Percentiles rank a stretch among this genome's conserved stretches.
Evolutionary conservation across 64 coral and sea anemone species (phyloP).

Genomic region (Porites australiensis): DNA sequence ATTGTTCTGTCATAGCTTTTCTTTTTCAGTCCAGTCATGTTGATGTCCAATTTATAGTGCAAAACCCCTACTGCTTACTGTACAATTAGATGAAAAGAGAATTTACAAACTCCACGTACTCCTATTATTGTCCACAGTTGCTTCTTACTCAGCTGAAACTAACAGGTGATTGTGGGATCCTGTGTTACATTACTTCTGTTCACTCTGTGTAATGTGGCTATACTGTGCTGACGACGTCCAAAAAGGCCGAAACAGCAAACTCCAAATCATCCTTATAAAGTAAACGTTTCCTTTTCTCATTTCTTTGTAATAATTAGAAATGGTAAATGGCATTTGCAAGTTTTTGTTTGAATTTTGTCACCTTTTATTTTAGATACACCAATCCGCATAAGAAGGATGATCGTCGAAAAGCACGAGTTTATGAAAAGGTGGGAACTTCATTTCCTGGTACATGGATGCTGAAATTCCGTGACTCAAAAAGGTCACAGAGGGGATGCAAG

Average conservation of each 20-base stretch:
- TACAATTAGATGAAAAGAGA: background rate
- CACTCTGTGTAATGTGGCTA: constrained; percentile 2
- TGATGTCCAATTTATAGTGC: background rate
- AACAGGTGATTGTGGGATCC: background rate
- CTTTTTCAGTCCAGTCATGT: background rate
- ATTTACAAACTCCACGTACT: too few species aligned
- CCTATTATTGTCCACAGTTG: constrained; percentile 18
- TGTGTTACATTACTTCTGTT: background rate
- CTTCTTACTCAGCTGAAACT: background rate
- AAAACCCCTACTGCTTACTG: background rate
- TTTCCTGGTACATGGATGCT: background rate
- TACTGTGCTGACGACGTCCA: constrained; percentile 24
- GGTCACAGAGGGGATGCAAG: background rate
- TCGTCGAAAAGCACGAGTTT: background rate
- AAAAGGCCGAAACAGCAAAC: constrained; percentile 26
- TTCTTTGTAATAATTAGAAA: background rate
- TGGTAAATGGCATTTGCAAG: background rate
- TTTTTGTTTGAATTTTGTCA: background rate
- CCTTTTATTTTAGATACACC: background rate
- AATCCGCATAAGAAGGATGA: background rate
- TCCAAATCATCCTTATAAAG: background rate
- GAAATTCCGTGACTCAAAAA: background rate
- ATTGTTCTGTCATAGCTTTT: background rate
- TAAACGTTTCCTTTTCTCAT: background rate
- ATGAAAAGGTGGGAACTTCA: background rate